Conservation (phyloP, 2,888 invertebrate species). For the Nemotelus nigrinus region DNA sequence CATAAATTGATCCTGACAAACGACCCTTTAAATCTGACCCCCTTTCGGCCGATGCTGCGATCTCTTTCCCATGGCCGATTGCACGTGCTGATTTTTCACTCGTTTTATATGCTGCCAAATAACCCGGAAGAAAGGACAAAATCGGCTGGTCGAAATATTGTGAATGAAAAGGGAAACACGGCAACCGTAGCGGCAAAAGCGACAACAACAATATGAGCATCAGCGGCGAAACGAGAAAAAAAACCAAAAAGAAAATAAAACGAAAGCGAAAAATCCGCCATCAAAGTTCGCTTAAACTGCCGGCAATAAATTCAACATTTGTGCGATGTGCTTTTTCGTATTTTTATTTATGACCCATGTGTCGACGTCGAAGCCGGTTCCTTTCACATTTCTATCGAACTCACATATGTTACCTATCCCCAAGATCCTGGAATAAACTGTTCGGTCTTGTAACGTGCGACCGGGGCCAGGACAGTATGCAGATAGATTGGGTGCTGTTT, state of each 20-base stretch:
- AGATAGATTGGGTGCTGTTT: slow-evolving; percentile 21
- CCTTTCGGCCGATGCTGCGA: not conserved
- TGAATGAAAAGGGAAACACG: not conserved
- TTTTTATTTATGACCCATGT: slow-evolving; percentile 51
- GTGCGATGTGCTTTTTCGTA: slow-evolving; percentile 47
- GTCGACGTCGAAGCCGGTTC: slow-evolving; percentile 37
- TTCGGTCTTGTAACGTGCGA: not conserved
- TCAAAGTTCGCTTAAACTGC: slow-evolving; percentile 50
- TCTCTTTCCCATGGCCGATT: not conserved
- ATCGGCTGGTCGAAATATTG: not conserved
- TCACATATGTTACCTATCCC: slow-evolving; percentile 41
- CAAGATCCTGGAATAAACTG: slow-evolving; percentile 9
- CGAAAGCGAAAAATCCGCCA: slow-evolving; percentile 47
- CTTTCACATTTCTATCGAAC: slow-evolving; percentile 42
- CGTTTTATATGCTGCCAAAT: slow-evolving; percentile 21
- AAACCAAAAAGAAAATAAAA: not conserved
- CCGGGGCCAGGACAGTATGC: slow-evolving; percentile 12
- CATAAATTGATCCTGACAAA: slow-evolving; percentile 38
- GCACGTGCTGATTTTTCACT: slow-evolving; percentile 26
- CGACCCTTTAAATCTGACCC: slow-evolving; percentile 35
- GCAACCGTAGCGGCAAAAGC: no score
- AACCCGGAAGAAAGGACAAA: slow-evolving; percentile 6
- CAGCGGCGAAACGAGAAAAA: not conserved
- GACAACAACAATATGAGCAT: no score
- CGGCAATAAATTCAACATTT: slow-evolving; percentile 50